Base-by-base conservation (phyloP, 2,797 vertebrate genomes). In the Chloroceryle inda region DNA sequence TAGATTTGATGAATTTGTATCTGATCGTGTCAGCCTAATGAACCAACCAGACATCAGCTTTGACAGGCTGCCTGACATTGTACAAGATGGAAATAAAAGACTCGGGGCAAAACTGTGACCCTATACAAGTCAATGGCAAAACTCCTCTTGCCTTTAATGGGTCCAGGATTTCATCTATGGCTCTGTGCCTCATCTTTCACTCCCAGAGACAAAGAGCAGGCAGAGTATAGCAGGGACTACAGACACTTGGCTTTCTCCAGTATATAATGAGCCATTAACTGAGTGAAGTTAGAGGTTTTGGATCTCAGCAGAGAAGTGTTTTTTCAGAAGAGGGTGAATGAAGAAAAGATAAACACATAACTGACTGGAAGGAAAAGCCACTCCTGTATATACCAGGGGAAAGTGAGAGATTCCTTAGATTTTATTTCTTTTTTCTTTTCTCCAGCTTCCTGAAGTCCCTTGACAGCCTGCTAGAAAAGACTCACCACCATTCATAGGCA, bases 21-120 rank as follows among this genome's bases (percentile, higher is more conserved):
- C 76, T 92, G 83, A 82, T 95, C 89, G 21, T 74, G 88, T 95
- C 85, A 96, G 47, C 66, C 56, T 95, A 92, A 95, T 79, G 92
- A 96, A 92, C 74, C 9, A 1, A 67, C 59, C 5, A 75, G 67
- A 44, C 67, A 85, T 88, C 91, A 77, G 80, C 85, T 79, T 49
- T 94, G 91, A 96, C 94, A 93, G 85, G 71, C 67, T 95, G 85
- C 64, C 85, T 95, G 80, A 69, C 89, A 81, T 84, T 23, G 45
- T 61, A 82, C 66, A 58, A 76, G 77, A 58, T 6, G 13, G 88
- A 94, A 96, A 95, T 92, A 82, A 96, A 94, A 93, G 92, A 94
- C 89, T 78, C 35, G 12, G 94, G 85, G 88, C 85, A 92, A 78
- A 96, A 64, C 67, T 64, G 21, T 92, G 94, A 95, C 94, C 95